These are phyloP conservation scores for Diogma glabrata DNA, from an alignment of 2,888 invertebrate genomes.

Conservation along the genomic window DNA sequence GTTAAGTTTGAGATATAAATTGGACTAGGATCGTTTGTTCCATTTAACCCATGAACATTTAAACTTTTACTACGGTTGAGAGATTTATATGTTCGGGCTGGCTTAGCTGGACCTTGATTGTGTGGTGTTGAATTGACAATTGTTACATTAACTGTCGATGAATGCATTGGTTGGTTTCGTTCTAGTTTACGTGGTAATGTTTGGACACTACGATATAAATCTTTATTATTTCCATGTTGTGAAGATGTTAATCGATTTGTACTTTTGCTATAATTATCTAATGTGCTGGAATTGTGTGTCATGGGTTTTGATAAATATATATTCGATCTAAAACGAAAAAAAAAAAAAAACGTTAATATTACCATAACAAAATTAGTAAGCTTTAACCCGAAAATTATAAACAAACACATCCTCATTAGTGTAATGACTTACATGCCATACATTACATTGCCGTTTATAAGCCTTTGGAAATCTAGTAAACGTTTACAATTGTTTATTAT, in stretches of 20 bases:
- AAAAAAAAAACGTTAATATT: no score
- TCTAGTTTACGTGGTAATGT: constrained; percentile 60
- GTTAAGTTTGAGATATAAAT: constrained; percentile 34
- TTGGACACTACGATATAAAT: constrained; percentile 50
- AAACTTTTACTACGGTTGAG: constrained; percentile 74
- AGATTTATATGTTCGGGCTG: constrained; percentile 66
- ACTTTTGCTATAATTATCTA: constrained; percentile 75
- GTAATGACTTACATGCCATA: no score
- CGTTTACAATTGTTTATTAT: no score
- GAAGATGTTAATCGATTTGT: constrained; percentile 54
- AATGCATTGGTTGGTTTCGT: constrained; percentile 31
- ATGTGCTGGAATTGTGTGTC: constrained; percentile 44
- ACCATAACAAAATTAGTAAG: no score
- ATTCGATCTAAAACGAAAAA: neutral
- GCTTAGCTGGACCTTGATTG: constrained; percentile 56
- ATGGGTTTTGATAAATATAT: neutral
- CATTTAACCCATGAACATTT: constrained; percentile 57
- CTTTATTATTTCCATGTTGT: constrained; percentile 33
- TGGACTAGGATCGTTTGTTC: constrained; percentile 38
- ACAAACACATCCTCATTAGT: no score
- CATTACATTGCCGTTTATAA: no score
- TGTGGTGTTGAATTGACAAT: constrained; percentile 41
- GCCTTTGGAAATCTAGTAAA: no score
- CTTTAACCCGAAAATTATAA: no score
- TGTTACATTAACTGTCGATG: constrained; percentile 55